A percentile compares a stretch with the other conserved stretches of the same genome.
Conservation (phyloP, 2,113 vertebrate species). For the Maccullochella peelii region DNA sequence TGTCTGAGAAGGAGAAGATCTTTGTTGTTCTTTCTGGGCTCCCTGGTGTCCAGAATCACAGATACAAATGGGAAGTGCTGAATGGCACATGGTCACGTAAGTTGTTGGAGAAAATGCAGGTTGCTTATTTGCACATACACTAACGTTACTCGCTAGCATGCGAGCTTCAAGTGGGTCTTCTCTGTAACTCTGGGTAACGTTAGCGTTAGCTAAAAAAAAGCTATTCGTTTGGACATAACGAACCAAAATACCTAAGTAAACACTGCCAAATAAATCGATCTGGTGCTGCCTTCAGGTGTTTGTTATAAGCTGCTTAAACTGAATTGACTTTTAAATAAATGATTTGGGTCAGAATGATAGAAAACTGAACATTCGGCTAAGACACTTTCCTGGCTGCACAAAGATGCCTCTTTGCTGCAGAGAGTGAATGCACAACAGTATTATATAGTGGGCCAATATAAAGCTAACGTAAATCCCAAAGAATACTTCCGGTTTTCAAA, state of each 20-base stretch:
- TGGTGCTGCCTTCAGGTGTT: background rate
- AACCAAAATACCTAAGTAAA: no score
- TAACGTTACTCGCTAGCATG: no score
- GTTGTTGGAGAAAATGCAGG: no score
- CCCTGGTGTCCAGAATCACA: background rate
- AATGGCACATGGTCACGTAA: background rate
- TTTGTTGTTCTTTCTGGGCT: background rate
- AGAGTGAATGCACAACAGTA: no score
- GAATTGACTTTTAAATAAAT: background rate
- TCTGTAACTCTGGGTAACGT: no score
- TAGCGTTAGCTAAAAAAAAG: background rate
- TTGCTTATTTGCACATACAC: no score
- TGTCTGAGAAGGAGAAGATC: background rate
- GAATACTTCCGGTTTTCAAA: no score
- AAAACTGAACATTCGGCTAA: background rate
- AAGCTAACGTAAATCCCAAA: no score
- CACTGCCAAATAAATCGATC: no score
- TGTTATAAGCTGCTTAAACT: background rate
- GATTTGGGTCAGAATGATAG: background rate
- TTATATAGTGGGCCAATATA: no score
- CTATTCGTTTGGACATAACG: background rate
- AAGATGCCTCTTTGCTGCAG: no score
- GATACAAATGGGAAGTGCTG: background rate
- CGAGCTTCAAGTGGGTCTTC: background rate
- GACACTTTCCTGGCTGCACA: background rate